These are phyloP conservation scores for Conomelus anceps DNA, from an alignment of 2,888 invertebrate genomes.

Conservation along the genomic window DNA sequence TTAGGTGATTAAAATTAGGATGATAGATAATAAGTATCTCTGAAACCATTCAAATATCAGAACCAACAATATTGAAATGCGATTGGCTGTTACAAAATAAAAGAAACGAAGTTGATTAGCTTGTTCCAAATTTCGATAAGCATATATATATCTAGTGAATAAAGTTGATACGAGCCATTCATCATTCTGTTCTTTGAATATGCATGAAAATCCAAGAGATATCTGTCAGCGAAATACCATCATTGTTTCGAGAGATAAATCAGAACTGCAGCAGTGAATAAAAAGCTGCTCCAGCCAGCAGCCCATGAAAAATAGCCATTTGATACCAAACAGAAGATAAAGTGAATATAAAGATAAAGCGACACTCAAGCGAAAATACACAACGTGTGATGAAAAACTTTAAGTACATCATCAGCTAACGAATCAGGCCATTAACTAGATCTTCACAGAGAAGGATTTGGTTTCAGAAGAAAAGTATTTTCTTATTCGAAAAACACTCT, in stretches of 20 bases:
- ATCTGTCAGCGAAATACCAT: background rate
- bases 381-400: background rate
- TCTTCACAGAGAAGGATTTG: background rate
- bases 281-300: background rate
- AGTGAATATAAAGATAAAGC: too few relatives aligned
- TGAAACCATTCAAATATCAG: too few relatives aligned
- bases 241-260: background rate
- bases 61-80: too few relatives aligned
- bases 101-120: too few relatives aligned
- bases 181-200: background rate
- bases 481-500: background rate
- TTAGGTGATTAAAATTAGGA: too few relatives aligned
- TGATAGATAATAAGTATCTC: too few relatives aligned
- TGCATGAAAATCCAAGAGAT: background rate
- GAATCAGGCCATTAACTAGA: background rate
- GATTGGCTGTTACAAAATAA: too few relatives aligned
- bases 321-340: background rate
- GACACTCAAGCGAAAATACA: background rate
- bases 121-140: background rate
- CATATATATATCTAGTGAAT: background rate
- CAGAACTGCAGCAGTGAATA: background rate
- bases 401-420: background rate
- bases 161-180: background rate
- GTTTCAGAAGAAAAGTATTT: background rate
- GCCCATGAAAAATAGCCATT: background rate